These are phyloP conservation scores for Pseudochirops cupreus DNA, from an alignment of 2,797 vertebrate genomes.

Conservation along the genomic window DNA sequence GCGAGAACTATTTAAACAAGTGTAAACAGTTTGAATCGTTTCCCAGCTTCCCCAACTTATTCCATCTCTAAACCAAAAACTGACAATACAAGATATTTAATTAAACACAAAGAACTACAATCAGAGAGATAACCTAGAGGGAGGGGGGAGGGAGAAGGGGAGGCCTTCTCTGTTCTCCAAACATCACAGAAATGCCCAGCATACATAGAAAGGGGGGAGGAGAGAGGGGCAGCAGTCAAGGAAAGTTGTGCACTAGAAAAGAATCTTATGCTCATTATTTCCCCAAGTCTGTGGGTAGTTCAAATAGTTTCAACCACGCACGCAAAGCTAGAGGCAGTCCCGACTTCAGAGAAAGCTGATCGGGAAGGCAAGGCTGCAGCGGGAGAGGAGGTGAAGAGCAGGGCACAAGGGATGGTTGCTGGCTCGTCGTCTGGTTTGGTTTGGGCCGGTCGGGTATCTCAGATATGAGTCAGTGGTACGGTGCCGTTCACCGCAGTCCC, in stretches of 20 bases:
- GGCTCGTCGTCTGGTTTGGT: not conserved
- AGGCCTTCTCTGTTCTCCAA: constrained; percentile 64
- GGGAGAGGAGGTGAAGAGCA: constrained; percentile 30
- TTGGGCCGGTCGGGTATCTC: constrained; percentile 70
- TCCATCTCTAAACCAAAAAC: constrained; percentile 75
- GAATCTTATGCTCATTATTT: constrained; percentile 49
- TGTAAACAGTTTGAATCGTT: constrained; percentile 89
- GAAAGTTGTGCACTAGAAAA: constrained; percentile 77
- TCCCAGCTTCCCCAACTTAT: constrained; percentile 52
- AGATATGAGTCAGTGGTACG: constrained; percentile 99
- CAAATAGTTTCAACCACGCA: not conserved
- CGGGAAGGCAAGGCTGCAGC: constrained; percentile 62
- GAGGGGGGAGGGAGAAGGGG: not conserved
- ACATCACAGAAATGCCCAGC: constrained; percentile 75
- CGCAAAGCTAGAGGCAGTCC: not conserved
- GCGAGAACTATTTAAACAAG: constrained; percentile 84
- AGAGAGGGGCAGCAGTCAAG: constrained; percentile 26
- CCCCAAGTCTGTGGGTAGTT: not conserved
- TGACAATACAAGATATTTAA: constrained; percentile 76
- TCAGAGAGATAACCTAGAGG: constrained; percentile 58
- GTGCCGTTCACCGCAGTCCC: constrained; percentile 97
- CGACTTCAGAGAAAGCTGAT: constrained; percentile 68
- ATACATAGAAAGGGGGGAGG: constrained; percentile 56
- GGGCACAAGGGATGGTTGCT: not conserved
- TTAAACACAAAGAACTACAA: constrained; percentile 66